These are phyloP conservation scores for Pseudoips prasinana DNA, from an alignment of 2,888 invertebrate species.

Conservation along the genomic window DNA sequence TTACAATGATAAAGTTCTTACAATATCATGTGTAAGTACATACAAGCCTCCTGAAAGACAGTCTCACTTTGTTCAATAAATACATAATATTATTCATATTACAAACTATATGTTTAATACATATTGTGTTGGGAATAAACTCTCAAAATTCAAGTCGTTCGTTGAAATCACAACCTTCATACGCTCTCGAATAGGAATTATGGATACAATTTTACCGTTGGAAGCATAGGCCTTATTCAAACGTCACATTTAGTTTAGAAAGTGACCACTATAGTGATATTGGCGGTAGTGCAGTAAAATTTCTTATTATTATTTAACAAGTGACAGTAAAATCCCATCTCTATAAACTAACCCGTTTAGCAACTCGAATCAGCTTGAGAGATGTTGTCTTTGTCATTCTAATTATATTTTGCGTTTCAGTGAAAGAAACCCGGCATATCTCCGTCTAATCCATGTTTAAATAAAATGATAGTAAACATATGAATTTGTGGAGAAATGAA, in stretches of 20 bases:
- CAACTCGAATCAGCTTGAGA: too few species aligned
- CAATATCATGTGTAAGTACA: conserved; percentile 58
- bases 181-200: conserved; percentile 14
- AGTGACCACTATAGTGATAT: not conserved
- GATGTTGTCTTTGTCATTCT: too few species aligned
- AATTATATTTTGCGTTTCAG: too few species aligned
- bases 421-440: too few species aligned
- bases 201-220: conserved; percentile 7
- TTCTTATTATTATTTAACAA: too few species aligned
- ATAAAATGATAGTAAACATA: too few species aligned
- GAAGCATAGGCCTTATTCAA: conserved; percentile 1
- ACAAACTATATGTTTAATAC: conserved; percentile 1
- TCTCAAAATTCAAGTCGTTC: conserved; percentile 41
- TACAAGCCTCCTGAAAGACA: conserved; percentile 52
- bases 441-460: too few species aligned
- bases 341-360: too few species aligned
- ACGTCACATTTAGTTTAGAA: not conserved
- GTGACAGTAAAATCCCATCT: too few species aligned
- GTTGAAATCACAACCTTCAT: conserved; percentile 39
- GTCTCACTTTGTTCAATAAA: conserved; percentile 45
- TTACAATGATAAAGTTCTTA: conserved; percentile 70
- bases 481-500: too few species aligned
- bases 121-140: conserved; percentile 27
- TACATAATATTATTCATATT: conserved; percentile 2
- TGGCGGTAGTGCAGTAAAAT: too few species aligned